Evolutionary conservation across 2,888 invertebrate genomes (phyloP), one percentile per base, ranked within the genome.

Genomic region (Limnephilus auricula): DNA sequence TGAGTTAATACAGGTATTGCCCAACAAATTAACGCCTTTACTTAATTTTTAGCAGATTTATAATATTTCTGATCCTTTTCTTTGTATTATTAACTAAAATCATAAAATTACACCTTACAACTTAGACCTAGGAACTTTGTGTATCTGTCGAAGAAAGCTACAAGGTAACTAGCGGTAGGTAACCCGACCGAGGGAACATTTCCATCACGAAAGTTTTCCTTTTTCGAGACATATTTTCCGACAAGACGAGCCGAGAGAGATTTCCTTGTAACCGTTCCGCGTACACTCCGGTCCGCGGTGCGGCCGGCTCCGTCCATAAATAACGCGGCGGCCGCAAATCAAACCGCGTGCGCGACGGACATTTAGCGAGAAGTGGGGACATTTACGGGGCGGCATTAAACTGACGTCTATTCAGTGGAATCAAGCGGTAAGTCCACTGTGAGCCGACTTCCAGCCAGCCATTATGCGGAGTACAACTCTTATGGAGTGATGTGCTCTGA

Each of bases 241-340:
- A 65, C n/a, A 25, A 65, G 65, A 65, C 18, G n/a, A 65, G 65
- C 65, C 65, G 65, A 25, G 65, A 18, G 25, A 65, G 65, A 65
- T 65, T 65, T 65, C 25, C 65, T 65, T 65, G 25, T n/a, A 65
- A 25, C 65, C 9, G 65, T 65, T 65, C 65, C 65, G 25, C 65
- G 25, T 65, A 65, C 65, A n/a, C 25, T 65, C 65, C n/a, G 65
- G 18, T 82, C 34, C 18, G 4, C 34, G 34, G 82, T 37, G 34
- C 34, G 82, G 82, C 4, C 34, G 32, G 82, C 34, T 82, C 32
- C 40, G 65, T 80, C 89, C 50, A 89, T 89, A 89, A 89, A 89
- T 82, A 89, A 80, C 31, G 89, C 40, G 45, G 45, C 40, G 89
- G 83, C n/a, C 83, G 89, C 89, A 89, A 89, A 89, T 89, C 89